A percentile compares a stretch with the other conserved stretches of the same genome.
phyloP scores from a whole-genome alignment of 2,113 vertebrate genomes.

The Seriola dumerili region DNA sequence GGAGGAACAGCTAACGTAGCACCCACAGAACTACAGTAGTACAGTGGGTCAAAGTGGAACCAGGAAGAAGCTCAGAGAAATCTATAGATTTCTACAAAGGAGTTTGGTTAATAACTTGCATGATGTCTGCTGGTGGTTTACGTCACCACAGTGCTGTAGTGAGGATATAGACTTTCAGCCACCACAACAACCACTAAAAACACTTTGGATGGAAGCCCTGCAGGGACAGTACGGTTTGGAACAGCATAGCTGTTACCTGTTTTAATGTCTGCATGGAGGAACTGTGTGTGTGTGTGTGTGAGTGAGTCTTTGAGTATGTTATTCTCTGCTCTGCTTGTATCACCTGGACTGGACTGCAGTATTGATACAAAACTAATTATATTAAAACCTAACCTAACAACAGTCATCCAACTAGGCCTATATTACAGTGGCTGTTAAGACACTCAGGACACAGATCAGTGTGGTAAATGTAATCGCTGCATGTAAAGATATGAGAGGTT shows the following conservation, averaged over 20 bases:
- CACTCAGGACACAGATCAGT: neutral
- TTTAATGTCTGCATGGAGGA: neutral
- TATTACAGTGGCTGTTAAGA: neutral
- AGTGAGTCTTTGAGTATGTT: neutral
- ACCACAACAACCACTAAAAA: neutral
- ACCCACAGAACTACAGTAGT: neutral
- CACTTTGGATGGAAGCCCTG: neutral
- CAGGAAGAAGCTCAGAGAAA: neutral
- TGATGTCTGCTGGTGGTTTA: neutral
- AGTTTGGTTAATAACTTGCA: neutral
- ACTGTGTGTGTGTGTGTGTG: neutral
- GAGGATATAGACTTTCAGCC: neutral
- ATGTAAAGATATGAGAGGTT: neutral
- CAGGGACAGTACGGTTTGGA: neutral
- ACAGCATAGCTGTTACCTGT: neutral
- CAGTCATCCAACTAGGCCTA: slow-evolving; percentile 48
- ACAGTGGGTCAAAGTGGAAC: neutral
- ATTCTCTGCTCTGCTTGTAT: slow-evolving; percentile 8
- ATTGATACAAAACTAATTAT: slow-evolving; percentile 59
- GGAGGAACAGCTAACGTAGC: too few species aligned
- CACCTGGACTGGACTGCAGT: slow-evolving; percentile 28
- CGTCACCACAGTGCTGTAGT: neutral
- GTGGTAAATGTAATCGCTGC: neutral
- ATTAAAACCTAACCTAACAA: slow-evolving; percentile 51
- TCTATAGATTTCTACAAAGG: neutral